A percentile compares a stretch with the other conserved stretches of the same genome.
phyloP scores from a whole-genome alignment of 1,140 invertebrate genomes.

The Calosoma granatense region DNA sequence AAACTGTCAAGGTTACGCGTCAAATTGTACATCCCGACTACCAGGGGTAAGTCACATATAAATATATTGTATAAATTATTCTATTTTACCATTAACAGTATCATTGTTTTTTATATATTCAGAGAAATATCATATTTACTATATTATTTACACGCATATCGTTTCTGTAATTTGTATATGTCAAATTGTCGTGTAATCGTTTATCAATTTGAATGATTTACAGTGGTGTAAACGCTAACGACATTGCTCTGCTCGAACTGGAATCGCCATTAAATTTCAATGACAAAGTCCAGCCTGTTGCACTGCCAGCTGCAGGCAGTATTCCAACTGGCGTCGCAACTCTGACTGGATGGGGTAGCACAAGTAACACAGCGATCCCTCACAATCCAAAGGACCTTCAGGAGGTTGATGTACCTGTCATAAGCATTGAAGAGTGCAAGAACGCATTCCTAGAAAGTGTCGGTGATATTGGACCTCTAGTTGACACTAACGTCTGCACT shows the following conservation, averaged over 20 bases:
- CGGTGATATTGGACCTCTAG: background rate
- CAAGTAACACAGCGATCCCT: constrained; percentile 21
- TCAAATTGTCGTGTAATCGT: too few species aligned
- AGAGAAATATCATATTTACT: too few species aligned
- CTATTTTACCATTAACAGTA: too few species aligned
- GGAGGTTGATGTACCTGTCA: constrained; percentile 22
- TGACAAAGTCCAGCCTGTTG: constrained; percentile 39
- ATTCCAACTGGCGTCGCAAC: constrained; percentile 25
- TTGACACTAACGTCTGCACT: constrained; percentile 44
- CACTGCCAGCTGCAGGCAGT: constrained; percentile 34
- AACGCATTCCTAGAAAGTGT: background rate
- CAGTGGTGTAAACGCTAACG: constrained; percentile 43
- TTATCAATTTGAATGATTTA: constrained; percentile 12
- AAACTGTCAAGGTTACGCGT: constrained; percentile 31
- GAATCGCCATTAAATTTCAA: constrained; percentile 41
- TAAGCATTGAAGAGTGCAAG: background rate
- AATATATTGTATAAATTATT: constrained; percentile 18
- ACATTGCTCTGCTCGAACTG: constrained; percentile 53
- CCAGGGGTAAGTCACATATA: constrained; percentile 32
- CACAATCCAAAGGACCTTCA: constrained; percentile 32
- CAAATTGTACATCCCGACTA: constrained; percentile 39
- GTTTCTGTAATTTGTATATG: too few species aligned
- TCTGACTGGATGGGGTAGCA: constrained; percentile 36
- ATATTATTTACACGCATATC: constrained; percentile 22
- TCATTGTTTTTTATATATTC: too few species aligned